These are phyloP conservation scores for Spongilla lacustris DNA, from an alignment of 37 sponge, comb jelly and placozoan species.

Conservation along the genomic window DNA sequence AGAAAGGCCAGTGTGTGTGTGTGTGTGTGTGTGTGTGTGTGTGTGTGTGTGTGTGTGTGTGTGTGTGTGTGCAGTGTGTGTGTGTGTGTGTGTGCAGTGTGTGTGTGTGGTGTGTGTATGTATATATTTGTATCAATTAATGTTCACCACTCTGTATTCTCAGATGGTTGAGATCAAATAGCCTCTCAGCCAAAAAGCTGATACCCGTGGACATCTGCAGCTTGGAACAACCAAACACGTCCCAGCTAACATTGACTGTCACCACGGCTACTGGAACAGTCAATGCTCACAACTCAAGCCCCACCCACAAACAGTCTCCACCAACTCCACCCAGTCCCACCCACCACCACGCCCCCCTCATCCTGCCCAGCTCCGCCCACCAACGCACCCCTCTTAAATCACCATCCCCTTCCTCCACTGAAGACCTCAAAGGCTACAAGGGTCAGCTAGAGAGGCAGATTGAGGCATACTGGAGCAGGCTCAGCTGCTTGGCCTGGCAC, in stretches of 20 bases:
- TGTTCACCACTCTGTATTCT: not conserved
- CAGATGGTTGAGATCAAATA: constrained; percentile 79
- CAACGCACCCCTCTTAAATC: not conserved
- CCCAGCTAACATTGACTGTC: not conserved
- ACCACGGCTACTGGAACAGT: constrained; percentile 62
- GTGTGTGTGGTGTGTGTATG: not conserved
- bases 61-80: not conserved
- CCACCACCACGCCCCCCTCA: constrained; percentile 21
- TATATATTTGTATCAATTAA: not conserved
- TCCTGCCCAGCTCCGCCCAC: not conserved
- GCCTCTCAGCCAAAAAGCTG: constrained; percentile 66
- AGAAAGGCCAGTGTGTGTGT: not conserved
- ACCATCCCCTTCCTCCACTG: not conserved
- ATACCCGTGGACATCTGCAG: constrained; percentile 66
- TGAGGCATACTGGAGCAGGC: constrained; percentile 28
- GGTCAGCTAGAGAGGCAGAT: constrained; percentile 25
- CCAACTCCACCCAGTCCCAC: constrained; percentile 16
- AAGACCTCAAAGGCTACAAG: constrained; percentile 18
- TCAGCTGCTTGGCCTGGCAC: constrained; percentile 24
- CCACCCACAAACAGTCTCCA: constrained; percentile 55
- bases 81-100: not conserved
- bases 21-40: not conserved
- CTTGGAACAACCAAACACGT: not conserved
- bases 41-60: not conserved
- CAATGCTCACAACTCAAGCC: constrained; percentile 60